Percentiles rank a stretch among this genome's conserved stretches.
phyloP scores from a whole-genome alignment of 2,113 vertebrate species.

The Nesoenas mayeri region DNA sequence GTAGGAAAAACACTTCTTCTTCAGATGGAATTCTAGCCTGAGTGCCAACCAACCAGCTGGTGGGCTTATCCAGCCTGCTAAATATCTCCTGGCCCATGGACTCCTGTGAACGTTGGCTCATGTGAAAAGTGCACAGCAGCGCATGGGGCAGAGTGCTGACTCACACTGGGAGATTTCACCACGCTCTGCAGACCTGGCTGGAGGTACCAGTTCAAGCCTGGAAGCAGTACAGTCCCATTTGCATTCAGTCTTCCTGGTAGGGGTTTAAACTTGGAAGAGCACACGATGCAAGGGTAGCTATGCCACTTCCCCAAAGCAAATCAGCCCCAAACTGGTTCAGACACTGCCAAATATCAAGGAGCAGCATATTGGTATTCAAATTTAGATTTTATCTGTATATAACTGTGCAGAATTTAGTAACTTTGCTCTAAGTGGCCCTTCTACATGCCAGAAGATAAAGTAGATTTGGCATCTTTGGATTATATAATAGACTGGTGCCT shows the following conservation, averaged over 20 bases:
- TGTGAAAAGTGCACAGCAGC: not conserved
- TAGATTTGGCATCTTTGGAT: not conserved
- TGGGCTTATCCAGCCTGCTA: not conserved
- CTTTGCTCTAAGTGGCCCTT: constrained; percentile 10
- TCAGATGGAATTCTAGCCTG: not conserved
- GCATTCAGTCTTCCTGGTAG: constrained; percentile 15
- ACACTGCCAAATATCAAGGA: constrained; percentile 25
- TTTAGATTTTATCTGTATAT: constrained; percentile 37
- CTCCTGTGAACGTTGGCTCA: not conserved
- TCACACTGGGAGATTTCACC: not conserved
- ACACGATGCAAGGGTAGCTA: not conserved
- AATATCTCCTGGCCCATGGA: not conserved
- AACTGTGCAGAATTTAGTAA: constrained; percentile 38
- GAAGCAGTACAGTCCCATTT: constrained; percentile 38
- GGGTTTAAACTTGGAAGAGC: constrained; percentile 31
- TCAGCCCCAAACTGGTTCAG: constrained; percentile 30
- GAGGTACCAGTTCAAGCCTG: constrained; percentile 26
- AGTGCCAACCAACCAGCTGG: not conserved
- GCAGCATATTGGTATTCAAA: constrained; percentile 9
- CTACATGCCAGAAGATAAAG: not conserved
- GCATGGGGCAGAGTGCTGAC: constrained; percentile 32
- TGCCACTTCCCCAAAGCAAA: constrained; percentile 21
- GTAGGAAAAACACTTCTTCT: not conserved
- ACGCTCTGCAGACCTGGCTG: constrained; percentile 35
- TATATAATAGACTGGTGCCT: not conserved